Base-by-base conservation (phyloP, 2,797 vertebrate genomes). In the Artibeus lituratus region DNA sequence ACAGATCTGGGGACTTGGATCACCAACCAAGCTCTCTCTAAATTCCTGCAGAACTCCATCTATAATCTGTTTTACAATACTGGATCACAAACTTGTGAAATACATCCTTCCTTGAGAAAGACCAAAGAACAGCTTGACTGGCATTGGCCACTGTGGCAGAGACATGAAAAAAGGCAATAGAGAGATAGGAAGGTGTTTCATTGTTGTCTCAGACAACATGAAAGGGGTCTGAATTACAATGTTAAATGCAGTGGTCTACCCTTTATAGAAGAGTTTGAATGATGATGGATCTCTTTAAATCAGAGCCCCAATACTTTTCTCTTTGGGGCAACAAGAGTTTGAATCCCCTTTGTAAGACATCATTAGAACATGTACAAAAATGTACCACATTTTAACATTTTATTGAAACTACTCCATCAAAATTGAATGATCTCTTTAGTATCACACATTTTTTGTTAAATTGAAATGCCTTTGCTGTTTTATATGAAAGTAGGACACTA, bases 1-100 rank as follows among this genome's bases (percentile, higher is more conserved):
- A 94, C 87, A 95, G 97, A 96, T 96, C 92, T 96, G 95, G 92
- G 21, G 2, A 26, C 95, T 87, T 96, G 91, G 96, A 89, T 77
- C 95, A 62, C 88, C 76, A 97, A 95, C 95, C 94, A 97, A 95
- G 94, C 81, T 74, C 67, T 92, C 83, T 0, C 0, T 87, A 74
- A 87, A 92, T 90, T 65, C 67, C 44, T 1, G 0, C 96, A 96
- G 47, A 93, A 97, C 96, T 97, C 87, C 67, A 94, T 82, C 70
- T 22, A 0, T 7, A 73, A 87, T 73, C 78, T 57, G 80, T 96
- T 87, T 84, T 29, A 95, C 82, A 93, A 93, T 94, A 85, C 87
- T 86, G 44, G 93, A 93, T 87, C 93, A 95, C 72, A 91, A 49
- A 81, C 22, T 47, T 72, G 37, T 65, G 72, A 65, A 62, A 47